These are phyloP conservation scores for Hyla sarda DNA, from an alignment of 2,113 vertebrate genomes.

Conservation along the genomic window DNA sequence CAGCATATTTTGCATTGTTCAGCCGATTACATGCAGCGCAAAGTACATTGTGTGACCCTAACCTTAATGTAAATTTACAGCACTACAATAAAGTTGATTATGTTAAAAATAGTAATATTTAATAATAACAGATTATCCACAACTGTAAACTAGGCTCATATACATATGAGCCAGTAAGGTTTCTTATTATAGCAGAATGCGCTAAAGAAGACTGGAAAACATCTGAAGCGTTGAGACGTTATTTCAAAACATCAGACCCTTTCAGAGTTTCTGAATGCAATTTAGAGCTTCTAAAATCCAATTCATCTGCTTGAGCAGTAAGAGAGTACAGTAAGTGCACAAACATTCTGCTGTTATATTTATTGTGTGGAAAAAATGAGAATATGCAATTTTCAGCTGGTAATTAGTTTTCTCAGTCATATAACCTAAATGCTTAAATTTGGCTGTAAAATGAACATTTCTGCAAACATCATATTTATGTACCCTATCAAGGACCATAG, in stretches of 20 bases:
- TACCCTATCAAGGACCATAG: background rate
- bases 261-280: background rate
- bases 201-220: background rate
- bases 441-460: conserved; percentile 12
- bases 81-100: background rate
- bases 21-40: too few species aligned
- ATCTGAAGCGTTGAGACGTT: background rate
- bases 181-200: background rate
- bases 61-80: too few species aligned
- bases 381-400: background rate
- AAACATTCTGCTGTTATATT: conserved; percentile 36
- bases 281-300: background rate
- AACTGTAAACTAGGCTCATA: background rate
- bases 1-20: too few species aligned
- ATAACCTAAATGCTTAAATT: background rate
- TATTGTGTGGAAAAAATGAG: conserved; percentile 44
- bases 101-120: background rate
- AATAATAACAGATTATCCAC: background rate
- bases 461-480: background rate
- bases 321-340: conserved; percentile 34
- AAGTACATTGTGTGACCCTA: too few species aligned
- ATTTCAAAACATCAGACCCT: background rate
- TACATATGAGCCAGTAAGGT: background rate
- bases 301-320: conserved; percentile 26
- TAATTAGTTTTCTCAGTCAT: conserved; percentile 36